Evolutionary conservation across 1,140 invertebrate species (phyloP), one percentile per base, ranked within the genome.

Genomic region (Asbolus verrucosus): DNA sequence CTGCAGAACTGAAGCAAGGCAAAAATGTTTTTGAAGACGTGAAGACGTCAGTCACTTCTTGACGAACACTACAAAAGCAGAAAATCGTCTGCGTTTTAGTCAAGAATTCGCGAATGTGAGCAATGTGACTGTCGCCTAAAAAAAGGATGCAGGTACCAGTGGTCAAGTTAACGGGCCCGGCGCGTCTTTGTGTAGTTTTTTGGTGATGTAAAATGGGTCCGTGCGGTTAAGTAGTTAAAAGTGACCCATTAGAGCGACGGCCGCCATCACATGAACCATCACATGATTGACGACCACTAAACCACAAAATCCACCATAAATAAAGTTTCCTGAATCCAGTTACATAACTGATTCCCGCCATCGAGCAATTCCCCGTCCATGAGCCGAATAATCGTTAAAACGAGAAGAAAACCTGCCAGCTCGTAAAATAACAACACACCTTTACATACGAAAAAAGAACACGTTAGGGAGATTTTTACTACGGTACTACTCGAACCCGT

Each of bases 341-440:
- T 67, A 67, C 65, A 43, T 67, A 67, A 67, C 46, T 54, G 27
- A 54, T 54, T 54, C 46, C 46, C 19, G 46, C 46, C 43, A 33
- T 66, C 63, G 21, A 33, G 41, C 21, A 30, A 66, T 66, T 50
- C 46, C 16, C 63, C 50, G 41, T 50, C 43, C 39, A 30, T 66
- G 50, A 33, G 8, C 39, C 16, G 50, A 67, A 18, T 54, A 67
- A 54, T 16, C 24, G 50, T 43, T 54, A 67, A 67, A 41, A 41
- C 19, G 27, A 50, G 11, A 41, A 41, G 62, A 65, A 65, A 66
- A 66, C 63, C 63, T 30, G 63, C 41, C 43, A 18, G 31, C 39
- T 41, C 50, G 21, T 54, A 68, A 68, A 60, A 68, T 60, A 68
- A 68, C 59, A 68, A 68, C 66, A 68, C 66, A 33, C 66, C 54